Base-by-base conservation (phyloP, 2,888 invertebrate species). In the Agonopterix alstromeriana region DNA sequence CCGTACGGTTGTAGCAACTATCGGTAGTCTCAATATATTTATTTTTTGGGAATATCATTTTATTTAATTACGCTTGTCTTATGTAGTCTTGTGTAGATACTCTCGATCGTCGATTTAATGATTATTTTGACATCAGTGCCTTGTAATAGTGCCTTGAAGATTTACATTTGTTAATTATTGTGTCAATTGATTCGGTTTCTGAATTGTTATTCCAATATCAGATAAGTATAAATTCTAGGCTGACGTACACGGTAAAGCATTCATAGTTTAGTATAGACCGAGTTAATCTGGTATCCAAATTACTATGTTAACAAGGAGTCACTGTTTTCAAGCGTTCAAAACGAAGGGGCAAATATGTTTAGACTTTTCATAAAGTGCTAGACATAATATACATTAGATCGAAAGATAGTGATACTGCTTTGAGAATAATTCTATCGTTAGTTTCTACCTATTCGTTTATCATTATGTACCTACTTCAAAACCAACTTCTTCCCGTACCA, bases 61-160 rank as follows among this genome's bases (percentile, higher is more conserved):
- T 70, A 63, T 70, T 60, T 64, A 63, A 74, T 67, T 79, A 84
- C 80, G 82, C 83, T 85, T 85, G 71, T 70, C 70, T 70, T 67
- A 17, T 69, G 63, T 79, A 79, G 73, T 75, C 71, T 69, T 66
- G 62, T 67, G 65, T 72, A 74, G 66, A 72, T 38, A 38, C n/a
- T 46, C 10, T 44, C 44, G 44, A 44, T 11, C 36, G 27, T 27
- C 27, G 27, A 27, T 27, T 7, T 27, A 5, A 27, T 27, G 27
- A 27, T 27, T 7, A 27, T 27, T 27, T 27, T 27, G 27, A 27
- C 27, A 27, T 51, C 53, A 61, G 77, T 77, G 77, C 76, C 78
- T 78, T 72, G 58, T 61, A 5, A 27, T 27, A 70, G 73, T 77
- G 80, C 73, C 74, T 78, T 73, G 27, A 27, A 27, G 5, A 27